Percentiles rank a stretch among this genome's conserved stretches.
Evolutionary conservation across 2,113 vertebrate species (phyloP).

Genomic region (Ceuthmochares aereus): DNA sequence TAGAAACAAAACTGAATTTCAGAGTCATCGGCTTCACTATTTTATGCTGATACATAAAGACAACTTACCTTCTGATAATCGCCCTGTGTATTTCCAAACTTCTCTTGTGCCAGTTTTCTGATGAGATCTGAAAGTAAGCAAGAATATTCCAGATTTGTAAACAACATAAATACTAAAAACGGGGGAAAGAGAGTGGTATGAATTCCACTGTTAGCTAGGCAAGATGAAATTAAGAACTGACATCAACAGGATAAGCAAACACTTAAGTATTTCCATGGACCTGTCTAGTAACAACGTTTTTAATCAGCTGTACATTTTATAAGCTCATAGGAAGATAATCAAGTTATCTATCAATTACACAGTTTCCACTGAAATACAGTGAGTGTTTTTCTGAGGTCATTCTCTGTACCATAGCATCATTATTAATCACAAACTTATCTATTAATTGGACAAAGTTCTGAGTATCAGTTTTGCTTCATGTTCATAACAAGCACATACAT

Average conservation of each 20-base stretch:
- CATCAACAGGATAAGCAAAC: not conserved
- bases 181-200: not conserved
- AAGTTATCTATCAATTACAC: not conserved
- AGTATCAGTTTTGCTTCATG: not conserved
- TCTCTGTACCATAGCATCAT: not conserved
- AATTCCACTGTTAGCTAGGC: not conserved
- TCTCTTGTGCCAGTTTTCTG: slow-evolving; percentile 84
- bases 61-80: slow-evolving; percentile 91
- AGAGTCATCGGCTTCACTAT: not conserved
- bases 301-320: not conserved
- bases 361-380: not conserved
- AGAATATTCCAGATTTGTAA: slow-evolving; percentile 63
- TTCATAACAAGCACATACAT: not conserved
- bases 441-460: not conserved
- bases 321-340: not conserved
- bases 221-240: not conserved
- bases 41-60: not conserved
- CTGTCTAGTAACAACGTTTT: not conserved
- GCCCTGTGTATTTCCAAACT: slow-evolving; percentile 79
- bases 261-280: not conserved
- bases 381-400: not conserved
- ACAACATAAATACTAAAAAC: not conserved
- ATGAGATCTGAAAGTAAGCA: slow-evolving; percentile 84
- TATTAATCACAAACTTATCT: not conserved
- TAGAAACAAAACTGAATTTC: not conserved